phyloP scores from a whole-genome alignment of 92 coral and sea anemone genomes.

The Epizoanthus fatuus region DNA sequence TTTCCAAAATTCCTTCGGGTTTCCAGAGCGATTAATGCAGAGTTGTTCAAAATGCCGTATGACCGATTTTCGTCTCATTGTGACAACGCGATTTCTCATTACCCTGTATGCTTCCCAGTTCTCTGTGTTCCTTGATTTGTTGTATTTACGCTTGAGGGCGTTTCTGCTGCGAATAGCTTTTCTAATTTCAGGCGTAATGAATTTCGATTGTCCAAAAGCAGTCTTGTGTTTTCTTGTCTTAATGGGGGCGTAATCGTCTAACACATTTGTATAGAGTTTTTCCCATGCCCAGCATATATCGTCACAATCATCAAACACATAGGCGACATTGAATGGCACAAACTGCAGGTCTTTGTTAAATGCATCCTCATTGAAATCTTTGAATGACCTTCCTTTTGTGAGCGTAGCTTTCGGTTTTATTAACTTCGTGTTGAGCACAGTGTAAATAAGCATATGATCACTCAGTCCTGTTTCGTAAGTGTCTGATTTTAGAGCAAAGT shows the following conservation, averaged over 20 bases:
- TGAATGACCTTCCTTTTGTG: slow-evolving; percentile 23
- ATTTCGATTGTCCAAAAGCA: slow-evolving; percentile 24
- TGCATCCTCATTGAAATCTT: slow-evolving; percentile 15
- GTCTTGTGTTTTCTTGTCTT: slow-evolving; percentile 17
- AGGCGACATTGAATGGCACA: slow-evolving; percentile 21
- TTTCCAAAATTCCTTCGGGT: no score
- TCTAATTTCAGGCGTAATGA: slow-evolving; percentile 42
- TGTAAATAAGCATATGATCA: slow-evolving; percentile 49
- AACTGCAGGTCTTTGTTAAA: slow-evolving; percentile 13
- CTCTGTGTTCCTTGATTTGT: slow-evolving; percentile 41
- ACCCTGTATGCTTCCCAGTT: no score
- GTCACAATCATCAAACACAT: slow-evolving; percentile 12
- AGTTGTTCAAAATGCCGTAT: no score
- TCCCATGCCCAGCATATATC: slow-evolving; percentile 38
- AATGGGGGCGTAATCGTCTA: slow-evolving; percentile 38
- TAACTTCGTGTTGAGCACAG: slow-evolving; percentile 28
- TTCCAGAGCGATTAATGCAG: no score
- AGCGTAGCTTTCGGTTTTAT: slow-evolving; percentile 9
- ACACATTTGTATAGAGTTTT: slow-evolving; percentile 7
- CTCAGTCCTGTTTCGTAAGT: slow-evolving; percentile 44
- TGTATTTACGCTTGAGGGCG: slow-evolving; percentile 40
- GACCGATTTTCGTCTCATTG: no score
- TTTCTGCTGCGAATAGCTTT: slow-evolving; percentile 32
- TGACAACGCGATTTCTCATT: no score
- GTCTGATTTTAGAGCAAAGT: slow-evolving; percentile 35